Conservation (phyloP, 1,140 invertebrate genomes). For the Bombus confusus region DNA sequence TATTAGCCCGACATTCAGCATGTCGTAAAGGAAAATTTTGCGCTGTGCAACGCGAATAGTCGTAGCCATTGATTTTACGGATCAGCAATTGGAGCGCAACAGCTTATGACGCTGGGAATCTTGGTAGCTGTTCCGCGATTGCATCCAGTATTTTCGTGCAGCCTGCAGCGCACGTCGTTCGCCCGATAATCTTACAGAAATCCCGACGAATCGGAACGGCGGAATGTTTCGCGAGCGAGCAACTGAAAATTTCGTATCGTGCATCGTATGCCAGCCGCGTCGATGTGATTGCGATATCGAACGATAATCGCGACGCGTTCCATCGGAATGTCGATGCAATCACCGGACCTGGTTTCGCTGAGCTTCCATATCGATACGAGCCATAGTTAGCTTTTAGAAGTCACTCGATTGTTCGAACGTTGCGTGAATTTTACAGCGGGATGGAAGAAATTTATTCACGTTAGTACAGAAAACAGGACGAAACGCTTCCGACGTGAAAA, state of each 20-base stretch:
- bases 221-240: background rate
- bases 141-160: slow-evolving; percentile 25
- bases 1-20: background rate
- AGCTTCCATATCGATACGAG: background rate
- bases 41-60: background rate
- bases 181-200: slow-evolving; percentile 16
- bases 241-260: slow-evolving; percentile 29
- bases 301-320: slow-evolving; percentile 34
- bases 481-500: no score
- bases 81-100: slow-evolving; percentile 2
- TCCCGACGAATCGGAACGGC: slow-evolving; percentile 2
- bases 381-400: background rate
- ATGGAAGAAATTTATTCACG: no score
- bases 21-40: background rate
- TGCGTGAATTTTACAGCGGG: background rate
- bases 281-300: slow-evolving; percentile 29
- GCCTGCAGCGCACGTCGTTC: background rate
- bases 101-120: background rate
- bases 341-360: background rate
- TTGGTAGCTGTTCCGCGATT: background rate
- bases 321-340: slow-evolving; percentile 29
- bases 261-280: slow-evolving; percentile 14
- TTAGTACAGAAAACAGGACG: no score
- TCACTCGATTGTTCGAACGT: background rate
- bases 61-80: background rate